Evolutionary conservation across 2,797 vertebrate genomes (phyloP), one percentile per base, ranked within the genome.

Genomic region (Phyllotis vaccarum): DNA sequence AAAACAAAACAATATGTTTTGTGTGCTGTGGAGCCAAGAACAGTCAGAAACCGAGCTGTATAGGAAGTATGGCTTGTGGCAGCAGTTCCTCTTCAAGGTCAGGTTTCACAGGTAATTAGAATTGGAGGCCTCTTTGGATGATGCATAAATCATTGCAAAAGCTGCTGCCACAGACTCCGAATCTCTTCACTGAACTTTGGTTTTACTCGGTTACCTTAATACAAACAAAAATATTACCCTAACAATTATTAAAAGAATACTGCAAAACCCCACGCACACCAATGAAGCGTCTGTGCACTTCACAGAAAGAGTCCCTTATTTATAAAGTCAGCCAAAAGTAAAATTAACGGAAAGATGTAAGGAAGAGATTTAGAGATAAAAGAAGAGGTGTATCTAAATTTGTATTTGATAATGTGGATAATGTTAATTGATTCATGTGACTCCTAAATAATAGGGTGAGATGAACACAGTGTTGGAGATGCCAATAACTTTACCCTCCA

Each of bases 31-130:
- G 22, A 93, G 68, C 82, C 68, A 86, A 43, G 94, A 80, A 88
- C 43, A 52, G 22, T 70, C 34, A 31, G 22, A 14, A 49, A 60
- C 89, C 62, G 86, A 92, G 70, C 64, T 66, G 31, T 78, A 46
- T 82, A 92, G 93, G 94, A 90, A 68, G 68, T 40, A 60, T 72
- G 81, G 93, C 78, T 72, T 80, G 88, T 74, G 49, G 83, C 49
- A 95, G 88, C 82, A 89, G 88, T 79, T 87, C 92, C 78, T 94
- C 68, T 86, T 82, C 74, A 82, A 86, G 89, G 34, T 87, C 6
- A 22, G 37, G 86, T 29, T 86, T 89, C 68, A n/a, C 56, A 90
- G 89, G 90, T 82, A 78, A 87, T 97, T 90, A 95, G 89, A 94
- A 64, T 43, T 93, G 95, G 74, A 94, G 70, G 64, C 22, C 75